These are phyloP conservation scores for Aurelia coerulea DNA, from an alignment of 30 jellyfish, hydroid and myxozoan genomes.

Conservation along the genomic window DNA sequence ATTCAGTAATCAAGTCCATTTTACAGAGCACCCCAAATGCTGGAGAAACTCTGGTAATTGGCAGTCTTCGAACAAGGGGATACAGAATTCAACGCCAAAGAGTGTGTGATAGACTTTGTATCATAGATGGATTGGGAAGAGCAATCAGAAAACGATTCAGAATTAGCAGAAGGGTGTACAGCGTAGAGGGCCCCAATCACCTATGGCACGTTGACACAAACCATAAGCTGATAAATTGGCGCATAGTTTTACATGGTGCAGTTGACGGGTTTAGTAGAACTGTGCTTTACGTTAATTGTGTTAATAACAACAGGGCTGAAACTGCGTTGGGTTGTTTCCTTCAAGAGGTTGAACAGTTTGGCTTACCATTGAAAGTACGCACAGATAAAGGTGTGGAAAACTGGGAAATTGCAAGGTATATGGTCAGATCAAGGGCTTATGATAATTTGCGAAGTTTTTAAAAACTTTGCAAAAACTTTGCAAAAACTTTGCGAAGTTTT, in stretches of 20 bases:
- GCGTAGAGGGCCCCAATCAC: slow-evolving; percentile 3
- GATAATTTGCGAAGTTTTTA: too few species aligned
- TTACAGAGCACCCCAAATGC: slow-evolving; percentile 19
- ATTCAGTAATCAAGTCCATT: slow-evolving; percentile 4
- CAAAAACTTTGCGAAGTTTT: too few species aligned
- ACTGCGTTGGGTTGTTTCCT: slow-evolving; percentile 29
- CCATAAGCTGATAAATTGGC: slow-evolving; percentile 3
- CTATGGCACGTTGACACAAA: slow-evolving; percentile 38
- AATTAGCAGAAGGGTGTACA: slow-evolving; percentile 23
- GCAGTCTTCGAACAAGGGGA: slow-evolving; percentile 22
- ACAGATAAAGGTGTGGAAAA: too few species aligned
- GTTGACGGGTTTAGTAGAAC: slow-evolving; percentile 32
- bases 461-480: too few species aligned
- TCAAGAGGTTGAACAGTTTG: slow-evolving; percentile 28
- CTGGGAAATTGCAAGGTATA: too few species aligned
- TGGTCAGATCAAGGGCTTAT: too few species aligned
- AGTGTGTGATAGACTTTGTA: slow-evolving; percentile 21
- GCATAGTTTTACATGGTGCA: slow-evolving; percentile 39
- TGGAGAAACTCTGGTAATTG: slow-evolving; percentile 18
- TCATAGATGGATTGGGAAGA: slow-evolving; percentile 29
- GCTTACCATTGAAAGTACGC: slow-evolving; percentile 43
- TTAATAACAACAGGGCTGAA: slow-evolving; percentile 25
- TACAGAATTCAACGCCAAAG: slow-evolving; percentile 23
- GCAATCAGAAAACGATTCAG: slow-evolving; percentile 18
- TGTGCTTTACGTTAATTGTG: slow-evolving; percentile 29